Base-by-base conservation (phyloP, 1,140 invertebrate species). In the Plutomurus gul region DNA sequence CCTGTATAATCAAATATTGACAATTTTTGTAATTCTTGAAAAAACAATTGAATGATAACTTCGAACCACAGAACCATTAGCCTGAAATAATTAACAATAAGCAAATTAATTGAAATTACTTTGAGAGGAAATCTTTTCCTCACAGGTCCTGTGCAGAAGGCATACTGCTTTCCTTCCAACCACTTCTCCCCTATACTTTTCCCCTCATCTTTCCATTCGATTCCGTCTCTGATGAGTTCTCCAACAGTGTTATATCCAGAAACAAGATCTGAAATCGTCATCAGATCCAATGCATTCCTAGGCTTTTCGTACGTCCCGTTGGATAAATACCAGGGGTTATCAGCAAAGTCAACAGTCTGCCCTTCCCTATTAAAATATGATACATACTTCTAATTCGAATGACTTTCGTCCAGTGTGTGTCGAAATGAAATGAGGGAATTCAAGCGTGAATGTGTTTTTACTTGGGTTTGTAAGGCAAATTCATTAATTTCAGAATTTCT, bases 391-490 rank as follows among this genome's bases (percentile, higher is more conserved):
- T n/a, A n/a, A n/a, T n/a, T n/a, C n/a, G n/a, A n/a, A n/a, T n/a
- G n/a, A n/a, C 20, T 75, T 70, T 1, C 3, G 6, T 27, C 94
- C 91, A 0, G 92, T 92, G 47, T 94, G 90, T 1, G 91, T 92
- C 77, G 92, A 90, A 82, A 95, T n/a, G 93, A 83, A 94, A 92
- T 82, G 93, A 92, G 20, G 91, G 91, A 0, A 94, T 91, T 0
- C 93, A 93, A 0, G 93, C 92, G 90, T 94, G 93, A n/a, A n/a
- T n/a, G n/a, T n/a, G n/a, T n/a, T n/a, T n/a, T 18, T 72, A 40
- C 43, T 47, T 75, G 51, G 81, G 81, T n/a, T 83, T 76, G 36
- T 83, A 83, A 7, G 82, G 82, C 49, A 83, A 47, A 16, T 77
- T 49, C 6, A 83, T 76, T 20, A 18, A 40, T 2, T 43, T 25